phyloP scores from a whole-genome alignment of 30 jellyfish, hydroid and myxozoan species.

The Chironex yamaguchii region DNA sequence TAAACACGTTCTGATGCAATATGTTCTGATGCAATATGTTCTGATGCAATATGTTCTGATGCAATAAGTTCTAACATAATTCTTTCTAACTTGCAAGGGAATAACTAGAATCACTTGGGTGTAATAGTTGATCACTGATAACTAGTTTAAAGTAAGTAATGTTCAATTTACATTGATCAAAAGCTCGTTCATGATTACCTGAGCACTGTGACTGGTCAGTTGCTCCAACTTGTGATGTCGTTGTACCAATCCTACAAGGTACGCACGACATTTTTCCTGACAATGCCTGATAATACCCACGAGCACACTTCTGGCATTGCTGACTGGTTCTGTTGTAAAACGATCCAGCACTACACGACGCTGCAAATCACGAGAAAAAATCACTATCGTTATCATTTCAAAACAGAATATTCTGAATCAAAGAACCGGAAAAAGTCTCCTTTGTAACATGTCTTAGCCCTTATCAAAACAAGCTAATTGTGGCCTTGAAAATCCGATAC shows the following conservation, averaged over 20 bases:
- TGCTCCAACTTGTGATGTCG: conserved; percentile 40
- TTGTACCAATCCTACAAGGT: conserved; percentile 50
- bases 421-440: no score
- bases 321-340: conserved; percentile 44
- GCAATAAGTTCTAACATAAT: no score
- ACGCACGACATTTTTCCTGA: conserved; percentile 58
- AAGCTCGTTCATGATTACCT: conserved; percentile 19
- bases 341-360: conserved; percentile 51
- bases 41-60: no score
- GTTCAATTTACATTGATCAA: neutral
- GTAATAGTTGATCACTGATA: no score
- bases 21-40: no score
- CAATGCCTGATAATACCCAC: conserved; percentile 64
- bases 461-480: no score
- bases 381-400: neutral
- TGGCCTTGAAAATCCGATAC: no score
- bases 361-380: conserved; percentile 2
- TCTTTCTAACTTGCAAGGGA: no score
- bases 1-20: no score
- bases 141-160: neutral
- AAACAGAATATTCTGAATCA: no score
- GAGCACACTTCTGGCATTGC: conserved; percentile 63
- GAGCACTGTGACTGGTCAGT: conserved; percentile 31
- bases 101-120: no score
- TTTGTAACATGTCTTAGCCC: no score